A percentile compares a stretch with the other conserved stretches of the same genome.
These are phyloP conservation scores for Drosophila phalerata DNA, from an alignment of 2,888 invertebrate genomes.

Conservation along the genomic window DNA sequence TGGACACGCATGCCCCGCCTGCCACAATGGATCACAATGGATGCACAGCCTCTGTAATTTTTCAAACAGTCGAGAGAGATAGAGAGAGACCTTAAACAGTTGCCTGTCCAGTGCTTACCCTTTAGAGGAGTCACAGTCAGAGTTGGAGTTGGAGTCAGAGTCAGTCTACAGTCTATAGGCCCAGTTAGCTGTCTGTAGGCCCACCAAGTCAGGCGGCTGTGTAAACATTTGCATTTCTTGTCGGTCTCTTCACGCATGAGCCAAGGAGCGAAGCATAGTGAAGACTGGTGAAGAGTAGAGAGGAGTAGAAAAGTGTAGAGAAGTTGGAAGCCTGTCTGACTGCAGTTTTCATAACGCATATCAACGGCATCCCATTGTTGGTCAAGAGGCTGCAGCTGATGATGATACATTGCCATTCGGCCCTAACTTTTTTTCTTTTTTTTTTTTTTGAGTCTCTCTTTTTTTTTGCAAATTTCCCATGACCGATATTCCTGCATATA, in stretches of 20 bases:
- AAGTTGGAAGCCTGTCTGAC: conserved; percentile 31
- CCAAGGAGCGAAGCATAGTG: not conserved
- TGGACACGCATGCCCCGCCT: conserved; percentile 65
- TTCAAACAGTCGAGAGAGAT: conserved; percentile 28
- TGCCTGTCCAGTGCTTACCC: conserved; percentile 71
- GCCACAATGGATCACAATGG: conserved; percentile 43
- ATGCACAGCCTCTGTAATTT: conserved; percentile 49
- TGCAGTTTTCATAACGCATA: conserved; percentile 72
- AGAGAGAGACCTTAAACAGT: conserved; percentile 51
- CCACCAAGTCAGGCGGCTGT: conserved; percentile 60
- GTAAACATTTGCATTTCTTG: conserved; percentile 68
- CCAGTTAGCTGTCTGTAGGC: conserved; percentile 14
- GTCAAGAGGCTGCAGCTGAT: conserved; percentile 58
- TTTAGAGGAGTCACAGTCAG: conserved; percentile 46
- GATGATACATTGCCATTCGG: conserved; percentile 58
- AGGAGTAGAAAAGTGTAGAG: not conserved
- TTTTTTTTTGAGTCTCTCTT: conserved; percentile 2
- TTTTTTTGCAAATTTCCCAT: conserved; percentile 67
- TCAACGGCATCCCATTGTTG: conserved; percentile 63
- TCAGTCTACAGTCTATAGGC: conserved; percentile 3
- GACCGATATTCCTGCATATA: conserved; percentile 76
- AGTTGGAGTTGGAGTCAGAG: conserved; percentile 16
- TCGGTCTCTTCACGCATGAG: conserved; percentile 62
- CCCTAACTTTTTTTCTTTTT: conserved; percentile 40
- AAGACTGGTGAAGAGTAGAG: not conserved